These are phyloP conservation scores for Neopelma chrysocephalum DNA, from an alignment of 2,797 vertebrate genomes.

Conservation along the genomic window DNA sequence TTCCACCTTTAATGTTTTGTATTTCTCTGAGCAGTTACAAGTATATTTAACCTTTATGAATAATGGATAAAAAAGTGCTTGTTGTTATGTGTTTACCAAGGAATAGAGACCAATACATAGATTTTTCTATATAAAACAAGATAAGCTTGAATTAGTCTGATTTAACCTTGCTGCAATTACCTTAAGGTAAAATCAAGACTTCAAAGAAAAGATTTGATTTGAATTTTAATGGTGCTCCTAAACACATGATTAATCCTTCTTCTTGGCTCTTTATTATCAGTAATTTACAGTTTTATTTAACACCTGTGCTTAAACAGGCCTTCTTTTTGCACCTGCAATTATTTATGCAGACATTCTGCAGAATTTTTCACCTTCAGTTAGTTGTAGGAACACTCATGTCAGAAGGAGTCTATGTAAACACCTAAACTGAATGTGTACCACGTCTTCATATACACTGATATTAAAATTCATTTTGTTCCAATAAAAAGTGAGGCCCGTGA, in stretches of 20 bases:
- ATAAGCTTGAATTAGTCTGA: not conserved
- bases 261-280: not conserved
- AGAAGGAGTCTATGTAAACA: not conserved
- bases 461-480: not conserved
- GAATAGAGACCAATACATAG: not conserved
- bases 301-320: not conserved
- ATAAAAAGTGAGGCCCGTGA: not conserved
- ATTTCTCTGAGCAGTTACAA: not conserved
- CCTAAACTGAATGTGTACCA: not conserved
- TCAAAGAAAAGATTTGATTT: not conserved
- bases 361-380: not conserved
- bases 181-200: not conserved
- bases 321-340: not conserved
- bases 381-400: not conserved
- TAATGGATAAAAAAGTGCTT: not conserved
- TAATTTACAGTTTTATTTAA: constrained; percentile 2
- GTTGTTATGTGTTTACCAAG: not conserved
- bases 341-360: not conserved
- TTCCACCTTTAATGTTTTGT: not conserved
- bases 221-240: not conserved
- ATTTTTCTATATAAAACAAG: not conserved
- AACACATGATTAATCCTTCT: not conserved
- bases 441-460: not conserved
- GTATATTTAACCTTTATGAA: not conserved
- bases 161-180: not conserved